Base-by-base conservation (phyloP, 2,113 vertebrate genomes). In the Megaceryle maxima region DNA sequence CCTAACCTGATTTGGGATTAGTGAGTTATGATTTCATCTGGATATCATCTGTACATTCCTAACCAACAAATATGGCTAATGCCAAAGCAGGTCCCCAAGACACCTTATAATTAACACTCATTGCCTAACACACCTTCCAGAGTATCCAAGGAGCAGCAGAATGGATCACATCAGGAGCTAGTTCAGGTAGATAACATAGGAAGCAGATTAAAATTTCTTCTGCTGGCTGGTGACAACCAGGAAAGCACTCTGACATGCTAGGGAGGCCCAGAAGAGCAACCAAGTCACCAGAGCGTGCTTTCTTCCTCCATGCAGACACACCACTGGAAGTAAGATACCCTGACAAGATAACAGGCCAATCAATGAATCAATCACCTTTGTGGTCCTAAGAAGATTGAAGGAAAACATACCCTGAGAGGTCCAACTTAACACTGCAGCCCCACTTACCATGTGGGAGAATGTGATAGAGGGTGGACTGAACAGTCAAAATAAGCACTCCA, bases 161-260 rank as follows among this genome's bases (percentile, higher is more conserved):
- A 13, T 13, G 24, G 16, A 44, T 67, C 24, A 31, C 0, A 0
- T 39, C 18, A 69, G 39, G 39, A 88, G 18, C 25, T 69, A 16
- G 57, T 81, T 94, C 39, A 51, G 26, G 25, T 18, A 53, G 43
- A 11, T 51, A 50, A 39, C 12, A 19, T 1, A 66, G 29, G 20
- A 87, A 44, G 74, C 2, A 74, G 16, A 35, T 4, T 3, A 16
- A 51, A 59, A 9, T 51, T 13, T 77, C 25, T 80, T 73, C 53
- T 76, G 3, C 21, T 64, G 8, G 13, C 28, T 78, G 11, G 4
- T n/a, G 43, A 69, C 31, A 60, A 55, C 10, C 29, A 74, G 64
- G 19, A 87, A 77, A 73, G 55, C 19, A 35, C 7, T 51, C 33
- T n/a, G 59, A 35, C 4, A 4, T 56, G 15, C 16, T 77, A 51